These are phyloP conservation scores for Lithophane semibrunnea DNA, from an alignment of 2,888 invertebrate species.

Conservation along the genomic window DNA sequence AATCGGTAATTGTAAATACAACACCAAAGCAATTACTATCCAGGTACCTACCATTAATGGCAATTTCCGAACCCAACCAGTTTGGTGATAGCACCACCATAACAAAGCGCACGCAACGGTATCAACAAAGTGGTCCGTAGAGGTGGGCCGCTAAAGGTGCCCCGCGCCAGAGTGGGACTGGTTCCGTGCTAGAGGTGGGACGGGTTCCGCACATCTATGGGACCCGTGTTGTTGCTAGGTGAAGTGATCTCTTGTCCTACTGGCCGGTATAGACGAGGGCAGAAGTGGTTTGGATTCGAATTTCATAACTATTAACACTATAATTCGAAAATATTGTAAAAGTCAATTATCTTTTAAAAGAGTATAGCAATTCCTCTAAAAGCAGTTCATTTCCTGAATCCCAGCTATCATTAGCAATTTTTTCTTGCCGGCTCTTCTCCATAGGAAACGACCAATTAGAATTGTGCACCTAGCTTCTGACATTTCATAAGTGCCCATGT, in stretches of 20 bases:
- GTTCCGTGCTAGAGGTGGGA: conserved; percentile 48
- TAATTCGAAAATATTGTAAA: background rate
- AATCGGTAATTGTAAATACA: conserved; percentile 46
- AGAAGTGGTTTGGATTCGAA: background rate
- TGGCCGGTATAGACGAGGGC: conserved; percentile 52
- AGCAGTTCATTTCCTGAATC: too few relatives aligned
- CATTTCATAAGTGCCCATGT: too few relatives aligned
- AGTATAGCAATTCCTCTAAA: too few relatives aligned
- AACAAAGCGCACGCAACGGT: conserved; percentile 56
- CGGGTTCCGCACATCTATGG: conserved; percentile 45
- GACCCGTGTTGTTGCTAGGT: conserved; percentile 71
- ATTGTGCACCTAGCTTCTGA: too few relatives aligned
- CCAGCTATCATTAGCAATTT: too few relatives aligned
- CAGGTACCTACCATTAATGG: conserved; percentile 21
- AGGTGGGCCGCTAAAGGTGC: conserved; percentile 42
- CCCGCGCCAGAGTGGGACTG: conserved; percentile 37
- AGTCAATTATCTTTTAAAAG: too few relatives aligned
- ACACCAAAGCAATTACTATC: conserved; percentile 27
- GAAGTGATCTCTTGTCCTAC: conserved; percentile 68
- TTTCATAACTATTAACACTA: too few relatives aligned
- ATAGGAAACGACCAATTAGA: too few relatives aligned
- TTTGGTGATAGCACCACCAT: conserved; percentile 34
- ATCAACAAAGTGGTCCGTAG: conserved; percentile 45
- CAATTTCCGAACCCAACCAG: conserved; percentile 44
- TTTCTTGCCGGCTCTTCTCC: too few relatives aligned